phyloP scores from a whole-genome alignment of 2,113 vertebrate species.

The Brachionichthys hirsutus region DNA sequence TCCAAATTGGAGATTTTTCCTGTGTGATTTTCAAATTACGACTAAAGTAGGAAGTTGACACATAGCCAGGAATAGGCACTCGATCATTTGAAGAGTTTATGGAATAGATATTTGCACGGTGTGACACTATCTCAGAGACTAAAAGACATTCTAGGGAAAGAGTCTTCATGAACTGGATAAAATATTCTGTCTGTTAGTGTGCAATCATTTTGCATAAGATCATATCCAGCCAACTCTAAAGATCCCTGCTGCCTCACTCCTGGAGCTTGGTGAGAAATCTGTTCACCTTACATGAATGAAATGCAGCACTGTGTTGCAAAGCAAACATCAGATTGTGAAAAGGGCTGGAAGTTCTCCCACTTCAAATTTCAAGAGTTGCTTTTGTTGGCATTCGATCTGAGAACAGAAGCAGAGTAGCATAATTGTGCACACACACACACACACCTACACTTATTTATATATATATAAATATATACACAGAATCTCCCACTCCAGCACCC shows the following conservation, averaged over 20 bases:
- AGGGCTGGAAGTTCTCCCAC: constrained; percentile 65
- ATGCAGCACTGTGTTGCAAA: constrained; percentile 61
- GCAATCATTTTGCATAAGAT: constrained; percentile 10
- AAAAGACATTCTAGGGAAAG: no score
- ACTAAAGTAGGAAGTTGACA: background rate
- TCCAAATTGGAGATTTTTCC: background rate
- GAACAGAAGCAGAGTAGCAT: constrained; percentile 52
- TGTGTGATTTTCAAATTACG: constrained; percentile 2
- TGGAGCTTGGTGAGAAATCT: constrained; percentile 52
- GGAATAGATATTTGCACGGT: constrained; percentile 24
- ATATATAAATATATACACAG: constrained; percentile 24
- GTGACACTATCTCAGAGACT: constrained; percentile 38
- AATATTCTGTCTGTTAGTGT: background rate
- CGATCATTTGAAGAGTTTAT: constrained; percentile 18
- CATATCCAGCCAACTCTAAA: constrained; percentile 18
- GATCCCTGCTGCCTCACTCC: constrained; percentile 39
- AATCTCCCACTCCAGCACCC: constrained; percentile 44
- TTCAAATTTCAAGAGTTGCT: constrained; percentile 73
- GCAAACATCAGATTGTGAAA: constrained; percentile 66
- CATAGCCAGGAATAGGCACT: constrained; percentile 9
- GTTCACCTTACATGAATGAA: constrained; percentile 59
- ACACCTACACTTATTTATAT: background rate
- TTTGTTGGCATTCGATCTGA: constrained; percentile 77
- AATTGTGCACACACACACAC: constrained; percentile 57
- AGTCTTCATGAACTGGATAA: background rate